Evolutionary conservation across 2,888 invertebrate genomes (phyloP).

Genomic region (Machimus rusticus): DNA sequence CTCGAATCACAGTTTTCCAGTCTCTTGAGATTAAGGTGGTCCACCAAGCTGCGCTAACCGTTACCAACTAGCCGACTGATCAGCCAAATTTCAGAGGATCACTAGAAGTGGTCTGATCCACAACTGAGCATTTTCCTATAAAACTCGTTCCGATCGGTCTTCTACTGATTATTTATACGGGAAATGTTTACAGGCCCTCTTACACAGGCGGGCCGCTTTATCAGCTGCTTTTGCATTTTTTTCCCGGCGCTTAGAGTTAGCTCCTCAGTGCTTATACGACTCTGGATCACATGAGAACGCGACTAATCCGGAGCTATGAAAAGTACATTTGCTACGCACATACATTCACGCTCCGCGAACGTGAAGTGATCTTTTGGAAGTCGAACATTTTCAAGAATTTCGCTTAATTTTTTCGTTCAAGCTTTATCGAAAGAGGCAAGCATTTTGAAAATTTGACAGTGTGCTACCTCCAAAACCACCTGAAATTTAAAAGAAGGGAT

Average conservation of each 20-base stretch:
- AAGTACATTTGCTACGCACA: neutral
- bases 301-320: neutral
- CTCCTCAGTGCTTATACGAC: neutral
- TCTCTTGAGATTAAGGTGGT: neutral
- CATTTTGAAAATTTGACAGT: neutral
- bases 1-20: neutral
- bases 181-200: neutral
- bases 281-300: neutral
- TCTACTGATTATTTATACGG: constrained; percentile 37
- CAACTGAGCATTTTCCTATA: constrained; percentile 21
- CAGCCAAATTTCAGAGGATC: neutral
- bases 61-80: constrained; percentile 1
- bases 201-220: neutral
- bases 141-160: neutral
- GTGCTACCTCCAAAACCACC: neutral
- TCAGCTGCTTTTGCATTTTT: neutral
- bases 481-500: neutral
- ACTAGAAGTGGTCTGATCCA: neutral
- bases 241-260: neutral
- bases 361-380: neutral
- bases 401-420: neutral
- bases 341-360: neutral
- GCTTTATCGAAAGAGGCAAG: neutral
- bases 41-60: constrained; percentile 13
- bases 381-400: neutral